phyloP scores from a whole-genome alignment of 2,797 vertebrate species.

The Sebastolobus altivelis region DNA sequence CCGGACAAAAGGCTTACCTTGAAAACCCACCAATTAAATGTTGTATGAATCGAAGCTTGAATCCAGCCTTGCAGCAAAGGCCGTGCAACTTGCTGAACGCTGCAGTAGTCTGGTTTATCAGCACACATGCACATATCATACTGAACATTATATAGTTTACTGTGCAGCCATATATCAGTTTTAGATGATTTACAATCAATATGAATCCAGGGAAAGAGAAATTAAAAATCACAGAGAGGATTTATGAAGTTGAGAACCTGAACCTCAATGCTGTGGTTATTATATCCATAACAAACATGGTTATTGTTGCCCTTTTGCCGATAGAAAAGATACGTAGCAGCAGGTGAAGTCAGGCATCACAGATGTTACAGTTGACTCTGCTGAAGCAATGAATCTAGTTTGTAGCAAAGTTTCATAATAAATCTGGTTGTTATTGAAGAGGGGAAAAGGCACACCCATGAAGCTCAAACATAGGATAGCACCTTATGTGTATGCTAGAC shows the following conservation, averaged over 20 bases:
- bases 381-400: slow-evolving; percentile 57
- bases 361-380: slow-evolving; percentile 69
- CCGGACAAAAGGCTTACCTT: slow-evolving; percentile 24
- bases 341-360: slow-evolving; percentile 70
- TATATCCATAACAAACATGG: slow-evolving; percentile 51
- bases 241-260: slow-evolving; percentile 14
- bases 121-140: slow-evolving; percentile 31
- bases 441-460: slow-evolving; percentile 73
- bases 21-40: slow-evolving; percentile 41
- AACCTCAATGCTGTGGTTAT: slow-evolving; percentile 31
- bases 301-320: slow-evolving; percentile 45
- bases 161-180: slow-evolving; percentile 19
- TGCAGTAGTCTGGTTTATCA: slow-evolving; percentile 7
- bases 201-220: background rate
- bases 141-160: background rate
- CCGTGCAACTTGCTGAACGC: slow-evolving; percentile 1
- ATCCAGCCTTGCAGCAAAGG: slow-evolving; percentile 11
- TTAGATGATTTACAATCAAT: slow-evolving; percentile 41
- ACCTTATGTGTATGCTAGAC: slow-evolving; percentile 58
- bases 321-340: slow-evolving; percentile 71
- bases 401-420: slow-evolving; percentile 61
- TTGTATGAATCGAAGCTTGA: slow-evolving; percentile 40
- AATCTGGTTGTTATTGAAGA: slow-evolving; percentile 43
- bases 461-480: slow-evolving; percentile 72
- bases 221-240: background rate